Evolutionary conservation across 1,140 invertebrate species (phyloP).

Genomic region (Batillaria attramentaria): DNA sequence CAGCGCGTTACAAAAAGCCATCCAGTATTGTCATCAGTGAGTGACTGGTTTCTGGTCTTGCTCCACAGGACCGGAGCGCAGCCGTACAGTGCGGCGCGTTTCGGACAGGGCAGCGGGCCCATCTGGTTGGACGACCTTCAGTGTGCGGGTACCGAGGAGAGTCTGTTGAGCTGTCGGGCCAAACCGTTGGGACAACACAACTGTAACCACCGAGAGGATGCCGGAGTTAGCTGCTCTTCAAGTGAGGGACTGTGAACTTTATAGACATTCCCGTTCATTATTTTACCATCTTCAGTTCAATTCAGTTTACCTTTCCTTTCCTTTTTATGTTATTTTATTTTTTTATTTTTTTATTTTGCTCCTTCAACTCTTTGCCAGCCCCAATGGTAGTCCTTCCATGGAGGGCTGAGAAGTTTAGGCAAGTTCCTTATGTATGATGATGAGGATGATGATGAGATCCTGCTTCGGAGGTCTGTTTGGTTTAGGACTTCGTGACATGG

Average conservation of each 20-base stretch:
- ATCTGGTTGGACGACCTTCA: conserved; percentile 45
- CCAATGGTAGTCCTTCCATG: not conserved
- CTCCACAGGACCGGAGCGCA: conserved; percentile 19
- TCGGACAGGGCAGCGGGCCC: conserved; percentile 32
- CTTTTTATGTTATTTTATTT: not conserved
- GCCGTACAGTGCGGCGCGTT: not conserved
- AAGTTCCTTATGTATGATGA: not conserved
- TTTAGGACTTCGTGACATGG: no score
- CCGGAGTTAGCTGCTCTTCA: conserved; percentile 54
- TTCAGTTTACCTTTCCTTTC: not conserved
- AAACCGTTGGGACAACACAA: conserved; percentile 56
- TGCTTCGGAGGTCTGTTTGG: no score
- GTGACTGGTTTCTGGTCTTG: not conserved
- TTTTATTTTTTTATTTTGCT: not conserved
- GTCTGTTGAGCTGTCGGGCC: conserved; percentile 47
- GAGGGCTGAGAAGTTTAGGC: not conserved
- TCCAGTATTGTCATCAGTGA: no score
- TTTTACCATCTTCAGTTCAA: not conserved
- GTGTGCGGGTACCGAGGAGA: conserved; percentile 53
- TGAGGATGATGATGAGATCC: conserved; percentile 1
- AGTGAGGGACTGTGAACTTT: conserved; percentile 30
- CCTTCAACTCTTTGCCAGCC: no score
- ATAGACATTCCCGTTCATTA: not conserved
- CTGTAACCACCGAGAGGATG: conserved; percentile 61
- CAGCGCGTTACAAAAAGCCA: no score